phyloP scores from a whole-genome alignment of 2,113 vertebrate species.

The Pteruthius melanotis region DNA sequence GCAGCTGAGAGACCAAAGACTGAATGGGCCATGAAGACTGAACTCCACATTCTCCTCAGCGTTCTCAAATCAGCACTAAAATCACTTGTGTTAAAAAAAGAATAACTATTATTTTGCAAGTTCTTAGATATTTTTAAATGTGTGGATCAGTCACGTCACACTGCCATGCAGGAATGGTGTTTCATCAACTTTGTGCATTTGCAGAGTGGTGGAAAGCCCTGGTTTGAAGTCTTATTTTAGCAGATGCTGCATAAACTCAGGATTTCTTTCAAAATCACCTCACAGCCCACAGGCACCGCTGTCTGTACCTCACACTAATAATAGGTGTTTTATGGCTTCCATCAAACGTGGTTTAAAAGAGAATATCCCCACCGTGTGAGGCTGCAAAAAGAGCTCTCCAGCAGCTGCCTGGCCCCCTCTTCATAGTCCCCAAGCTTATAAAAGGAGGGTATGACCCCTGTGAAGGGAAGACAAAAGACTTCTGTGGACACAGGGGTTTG shows the following conservation, averaged over 20 bases:
- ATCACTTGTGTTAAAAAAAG: not conserved
- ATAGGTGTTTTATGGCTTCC: not conserved
- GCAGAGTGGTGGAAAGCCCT: not conserved
- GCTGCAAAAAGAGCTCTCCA: not conserved
- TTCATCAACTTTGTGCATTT: not conserved
- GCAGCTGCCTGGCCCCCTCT: not conserved
- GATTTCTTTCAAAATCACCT: not conserved
- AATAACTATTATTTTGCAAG: not conserved
- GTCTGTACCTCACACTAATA: not conserved
- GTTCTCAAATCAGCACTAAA: constrained; percentile 25
- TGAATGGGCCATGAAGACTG: constrained; percentile 44
- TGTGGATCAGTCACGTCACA: not conserved
- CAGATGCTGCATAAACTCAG: not conserved
- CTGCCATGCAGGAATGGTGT: not conserved
- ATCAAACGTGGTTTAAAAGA: not conserved
- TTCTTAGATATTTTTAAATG: not conserved
- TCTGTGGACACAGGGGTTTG: not conserved
- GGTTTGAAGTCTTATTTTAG: not conserved
- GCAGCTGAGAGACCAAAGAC: constrained; percentile 7
- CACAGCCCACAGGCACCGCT: not conserved
- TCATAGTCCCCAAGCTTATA: not conserved
- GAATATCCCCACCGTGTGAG: not conserved
- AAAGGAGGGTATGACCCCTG: not conserved
- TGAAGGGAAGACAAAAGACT: not conserved
- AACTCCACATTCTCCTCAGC: not conserved